Base-by-base conservation (phyloP, 1,140 invertebrate genomes). In the Chelonus insularis region DNA sequence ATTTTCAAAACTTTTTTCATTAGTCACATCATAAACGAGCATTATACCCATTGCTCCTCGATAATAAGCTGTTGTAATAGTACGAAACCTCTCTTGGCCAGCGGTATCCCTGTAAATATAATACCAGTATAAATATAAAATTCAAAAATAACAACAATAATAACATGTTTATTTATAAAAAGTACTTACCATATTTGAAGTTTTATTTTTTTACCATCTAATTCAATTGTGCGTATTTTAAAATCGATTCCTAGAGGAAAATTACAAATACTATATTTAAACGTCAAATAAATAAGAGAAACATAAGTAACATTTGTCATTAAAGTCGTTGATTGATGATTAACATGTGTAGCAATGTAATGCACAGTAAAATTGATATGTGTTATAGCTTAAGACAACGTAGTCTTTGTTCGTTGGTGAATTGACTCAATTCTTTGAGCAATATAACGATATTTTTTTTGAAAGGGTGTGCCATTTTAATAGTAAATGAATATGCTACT, bases 171-270 rank as follows among this genome's bases (percentile, higher is more conserved):
- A 32, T 16, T 51, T 16, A 58, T 60, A 60, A 61, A 37, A 7
- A 47, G 21, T 50, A 80, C 84, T 87, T 84, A 93, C 95, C 96
- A 98, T 87, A 98, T 98, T 85, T 98, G 96, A 74, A 98, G 83
- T 84, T 98, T 98, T 62, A 98, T 98, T 85, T 97, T 98, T 81
- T 98, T 98, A 34, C 95, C 95, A 81, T 97, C 93, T 72, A 98
- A 86, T 84, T 98, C 96, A 76, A 98, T 97, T 75, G 96, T 98
- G 82, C 96, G 91, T 80, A 98, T 98, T 86, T 98, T 99, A 84
- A 98, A 99, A 83, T 99, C 96, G 79, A 98, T 98, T 77, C 96
- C 96, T 98, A 83, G n/a, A n/a, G n/a, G n/a, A n/a, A n/a, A n/a
- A n/a, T n/a, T n/a, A n/a, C n/a, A n/a, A n/a, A n/a, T n/a, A n/a